Conservation (phyloP, 2,888 invertebrate genomes). For the Amiota mariae region DNA sequence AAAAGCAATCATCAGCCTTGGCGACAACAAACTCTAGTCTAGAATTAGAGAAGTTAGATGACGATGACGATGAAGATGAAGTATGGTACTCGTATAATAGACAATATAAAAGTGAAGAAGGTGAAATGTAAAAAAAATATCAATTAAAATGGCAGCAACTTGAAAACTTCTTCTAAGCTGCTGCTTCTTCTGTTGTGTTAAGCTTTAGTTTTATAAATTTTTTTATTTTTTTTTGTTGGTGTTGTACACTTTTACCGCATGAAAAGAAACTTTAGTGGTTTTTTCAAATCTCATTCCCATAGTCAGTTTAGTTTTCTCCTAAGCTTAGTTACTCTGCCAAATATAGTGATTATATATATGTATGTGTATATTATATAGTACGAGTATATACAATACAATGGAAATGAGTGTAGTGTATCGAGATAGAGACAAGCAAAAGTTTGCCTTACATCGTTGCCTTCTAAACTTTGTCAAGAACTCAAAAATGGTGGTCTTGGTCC, state of each 20-base stretch:
- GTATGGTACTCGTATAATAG: too few relatives aligned
- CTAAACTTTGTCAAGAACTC: too few relatives aligned
- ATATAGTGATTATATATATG: conserved; percentile 5
- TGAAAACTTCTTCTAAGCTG: conserved; percentile 49
- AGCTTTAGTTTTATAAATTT: too few relatives aligned
- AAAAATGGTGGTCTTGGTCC: too few relatives aligned
- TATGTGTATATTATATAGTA: background rate
- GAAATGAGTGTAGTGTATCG: too few relatives aligned
- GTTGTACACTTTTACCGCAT: conserved; percentile 48
- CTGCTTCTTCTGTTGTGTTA: conserved; percentile 22
- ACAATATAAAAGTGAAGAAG: conserved; percentile 33
- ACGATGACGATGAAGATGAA: conserved; percentile 36
- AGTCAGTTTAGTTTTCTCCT: background rate
- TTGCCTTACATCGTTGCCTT: background rate
- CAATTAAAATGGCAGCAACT: conserved; percentile 61
- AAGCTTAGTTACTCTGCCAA: conserved; percentile 8
- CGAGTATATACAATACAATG: background rate
- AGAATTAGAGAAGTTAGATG: conserved; percentile 14
- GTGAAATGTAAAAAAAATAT: conserved; percentile 43
- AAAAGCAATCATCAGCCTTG: conserved; percentile 50
- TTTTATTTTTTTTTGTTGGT: conserved; percentile 20
- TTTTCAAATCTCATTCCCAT: conserved; percentile 18
- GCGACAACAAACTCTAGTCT: too few relatives aligned
- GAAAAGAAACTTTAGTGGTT: conserved; percentile 50
- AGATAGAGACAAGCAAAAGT: conserved; percentile 5